phyloP scores from a whole-genome alignment of 2,113 vertebrate species.

The Vombatus ursinus region DNA sequence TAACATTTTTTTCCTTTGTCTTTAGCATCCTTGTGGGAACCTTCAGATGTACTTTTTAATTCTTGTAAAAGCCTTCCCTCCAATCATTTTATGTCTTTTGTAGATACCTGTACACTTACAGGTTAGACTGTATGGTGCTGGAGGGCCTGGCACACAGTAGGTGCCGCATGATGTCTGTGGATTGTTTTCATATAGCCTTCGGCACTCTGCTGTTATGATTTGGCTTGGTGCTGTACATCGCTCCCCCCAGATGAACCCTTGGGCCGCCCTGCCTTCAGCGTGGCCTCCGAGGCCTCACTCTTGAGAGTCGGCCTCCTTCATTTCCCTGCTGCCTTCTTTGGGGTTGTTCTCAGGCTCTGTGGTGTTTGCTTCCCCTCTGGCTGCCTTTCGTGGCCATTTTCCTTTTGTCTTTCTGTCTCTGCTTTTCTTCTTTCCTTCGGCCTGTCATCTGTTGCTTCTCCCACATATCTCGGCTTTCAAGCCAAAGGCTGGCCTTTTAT shows the following conservation, averaged over 20 bases:
- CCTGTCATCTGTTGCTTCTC: background rate
- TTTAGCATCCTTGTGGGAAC: background rate
- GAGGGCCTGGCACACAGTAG: too few species aligned
- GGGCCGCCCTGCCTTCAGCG: background rate
- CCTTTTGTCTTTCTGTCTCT: background rate
- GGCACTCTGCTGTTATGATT: background rate
- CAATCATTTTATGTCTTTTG: background rate
- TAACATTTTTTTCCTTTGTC: background rate
- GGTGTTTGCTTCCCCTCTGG: background rate
- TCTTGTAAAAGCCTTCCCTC: background rate
- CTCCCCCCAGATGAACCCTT: background rate
- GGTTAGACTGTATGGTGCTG: background rate
- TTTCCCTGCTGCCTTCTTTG: background rate
- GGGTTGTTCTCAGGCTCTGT: background rate
- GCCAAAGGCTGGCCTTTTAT: background rate
- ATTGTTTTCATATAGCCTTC: background rate
- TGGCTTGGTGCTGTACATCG: too few species aligned
- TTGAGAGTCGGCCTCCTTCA: background rate
- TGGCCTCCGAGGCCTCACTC: background rate
- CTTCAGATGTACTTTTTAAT: background rate
- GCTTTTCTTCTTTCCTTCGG: slow-evolving; percentile 1
- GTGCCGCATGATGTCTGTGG: too few species aligned
- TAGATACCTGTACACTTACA: background rate
- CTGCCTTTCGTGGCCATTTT: background rate
- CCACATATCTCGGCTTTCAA: background rate